These are phyloP conservation scores for Romanogobio albipinnatus DNA, from an alignment of 2,113 vertebrate genomes.

Conservation along the genomic window DNA sequence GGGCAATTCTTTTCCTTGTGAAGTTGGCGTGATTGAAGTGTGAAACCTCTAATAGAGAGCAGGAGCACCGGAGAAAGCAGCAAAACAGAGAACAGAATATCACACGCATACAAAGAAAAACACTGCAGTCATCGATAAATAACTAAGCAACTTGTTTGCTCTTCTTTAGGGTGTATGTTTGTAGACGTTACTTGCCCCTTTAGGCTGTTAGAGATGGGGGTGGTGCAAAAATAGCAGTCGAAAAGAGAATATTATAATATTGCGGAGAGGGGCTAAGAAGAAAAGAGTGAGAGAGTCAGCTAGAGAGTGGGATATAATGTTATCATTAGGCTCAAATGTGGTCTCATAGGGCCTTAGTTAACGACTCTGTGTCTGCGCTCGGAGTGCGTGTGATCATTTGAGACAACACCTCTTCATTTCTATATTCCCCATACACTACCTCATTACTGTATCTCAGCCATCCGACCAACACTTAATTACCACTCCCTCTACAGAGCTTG, in stretches of 20 bases:
- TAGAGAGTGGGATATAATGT: conserved; percentile 27
- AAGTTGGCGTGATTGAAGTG: conserved; percentile 31
- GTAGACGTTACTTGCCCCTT: background rate
- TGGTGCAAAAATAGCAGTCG: background rate
- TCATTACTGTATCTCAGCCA: conserved; percentile 34
- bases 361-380: conserved; percentile 25
- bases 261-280: background rate
- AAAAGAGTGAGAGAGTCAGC: conserved; percentile 16
- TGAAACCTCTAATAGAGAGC: conserved; percentile 24
- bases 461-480: conserved; percentile 52
- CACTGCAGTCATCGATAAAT: background rate
- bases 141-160: conserved; percentile 4
- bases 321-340: conserved; percentile 44
- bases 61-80: background rate
- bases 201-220: background rate
- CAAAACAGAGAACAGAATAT: conserved; percentile 24
- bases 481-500: conserved; percentile 3
- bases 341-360: conserved; percentile 46
- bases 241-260: conserved; percentile 14
- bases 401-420: conserved; percentile 44
- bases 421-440: conserved; percentile 38
- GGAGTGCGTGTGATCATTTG: conserved; percentile 41
- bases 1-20: conserved; percentile 7
- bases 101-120: background rate
- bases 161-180: background rate